Base-by-base conservation (phyloP, 2,797 vertebrate species). In the Pangasius macronema region DNA sequence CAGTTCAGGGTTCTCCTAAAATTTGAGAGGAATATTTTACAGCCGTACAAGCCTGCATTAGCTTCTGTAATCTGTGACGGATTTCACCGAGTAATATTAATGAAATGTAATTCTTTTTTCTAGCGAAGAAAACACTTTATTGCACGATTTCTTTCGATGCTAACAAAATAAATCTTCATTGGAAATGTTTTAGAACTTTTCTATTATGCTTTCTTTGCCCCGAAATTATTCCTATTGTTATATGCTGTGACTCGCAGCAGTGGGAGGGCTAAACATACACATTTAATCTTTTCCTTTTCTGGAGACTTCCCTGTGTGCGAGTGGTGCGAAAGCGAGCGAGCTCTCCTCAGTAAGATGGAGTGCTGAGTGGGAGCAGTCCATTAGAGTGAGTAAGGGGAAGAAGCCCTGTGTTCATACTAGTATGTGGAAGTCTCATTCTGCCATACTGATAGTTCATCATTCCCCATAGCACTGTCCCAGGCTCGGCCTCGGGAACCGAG, bases 401-500 rank as follows among this genome's bases (percentile, higher is more conserved):
- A 84, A 89, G 68, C 76, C 87, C 83, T 86, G 87, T 90, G 84
- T 87, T 88, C 89, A 86, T 88, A 88, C 89, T 86, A 87, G 88
- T 87, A 84, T 87, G 87, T 86, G 86, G 86, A 92, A 91, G 88
- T 90, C 90, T 90, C 85, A 83, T 91, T 92, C 90, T 91, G 91
- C 91, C 91, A 91, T 91, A 91, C 89, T 89, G 90, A 89, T 92
- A 91, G 91, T 92, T 88, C 89, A 92, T 91, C 89, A 91, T 90
- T 89, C 63, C 67, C 84, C 79, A 75, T 65, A 85, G 87, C 85
- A 87, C 89, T 87, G 70, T 88, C 89, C 80, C 79, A 86, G 73
- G 93, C 94, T 94, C 94, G 90, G 91, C 92, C 94, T 93, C 94
- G 89, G 89, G 93, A 89, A 89, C 92, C 91, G 18, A 61, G 68